These are phyloP conservation scores for Axis porcinus DNA, from an alignment of 2,113 vertebrate species.

Conservation along the genomic window DNA sequence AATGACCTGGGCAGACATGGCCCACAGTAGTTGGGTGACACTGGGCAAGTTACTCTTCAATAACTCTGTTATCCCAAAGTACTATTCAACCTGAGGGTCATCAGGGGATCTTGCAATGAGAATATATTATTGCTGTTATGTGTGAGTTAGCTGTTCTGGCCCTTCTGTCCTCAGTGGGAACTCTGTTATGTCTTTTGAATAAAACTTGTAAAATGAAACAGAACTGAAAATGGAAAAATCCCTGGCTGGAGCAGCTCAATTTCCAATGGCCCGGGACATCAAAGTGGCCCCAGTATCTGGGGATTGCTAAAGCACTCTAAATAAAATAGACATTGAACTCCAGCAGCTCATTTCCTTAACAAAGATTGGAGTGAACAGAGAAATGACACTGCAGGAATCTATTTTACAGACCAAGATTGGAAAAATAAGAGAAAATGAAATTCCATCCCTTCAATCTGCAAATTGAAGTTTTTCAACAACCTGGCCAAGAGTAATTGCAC, in stretches of 20 bases:
- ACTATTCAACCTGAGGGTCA: neutral
- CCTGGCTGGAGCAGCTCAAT: neutral
- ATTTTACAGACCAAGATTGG: neutral
- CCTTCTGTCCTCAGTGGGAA: neutral
- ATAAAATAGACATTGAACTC: neutral
- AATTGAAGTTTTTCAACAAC: neutral
- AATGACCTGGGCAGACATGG: neutral
- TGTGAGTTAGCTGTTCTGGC: neutral
- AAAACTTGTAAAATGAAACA: neutral
- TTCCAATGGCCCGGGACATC: neutral
- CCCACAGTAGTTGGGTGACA: neutral
- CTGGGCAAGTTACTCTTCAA: neutral
- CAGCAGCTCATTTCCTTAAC: constrained; percentile 47
- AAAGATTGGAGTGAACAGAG: neutral
- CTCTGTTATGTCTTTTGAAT: constrained; percentile 2
- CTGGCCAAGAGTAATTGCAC: neutral
- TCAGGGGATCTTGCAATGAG: neutral
- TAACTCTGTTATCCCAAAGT: neutral
- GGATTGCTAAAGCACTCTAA: neutral
- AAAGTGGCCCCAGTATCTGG: neutral
- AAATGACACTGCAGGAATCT: neutral
- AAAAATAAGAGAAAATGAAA: constrained; percentile 32
- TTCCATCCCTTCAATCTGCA: neutral
- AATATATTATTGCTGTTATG: neutral
- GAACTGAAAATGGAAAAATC: constrained; percentile 1